Evolutionary conservation across 2,113 vertebrate species (phyloP).

Genomic region (Machaerirhynchus nigripectus): DNA sequence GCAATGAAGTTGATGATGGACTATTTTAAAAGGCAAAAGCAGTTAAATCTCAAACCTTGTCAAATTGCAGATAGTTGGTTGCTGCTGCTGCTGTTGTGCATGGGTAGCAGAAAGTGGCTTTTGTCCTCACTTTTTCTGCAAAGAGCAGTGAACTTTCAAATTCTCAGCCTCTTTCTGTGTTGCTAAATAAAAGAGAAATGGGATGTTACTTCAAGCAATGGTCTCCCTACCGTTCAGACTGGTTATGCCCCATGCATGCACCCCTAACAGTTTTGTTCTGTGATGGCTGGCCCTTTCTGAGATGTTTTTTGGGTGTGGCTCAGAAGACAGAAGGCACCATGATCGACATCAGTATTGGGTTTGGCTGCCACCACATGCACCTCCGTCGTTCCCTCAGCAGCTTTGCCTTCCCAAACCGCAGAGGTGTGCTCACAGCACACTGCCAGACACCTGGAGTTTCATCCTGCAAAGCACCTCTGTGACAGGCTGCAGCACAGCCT

Average conservation of each 20-base stretch:
- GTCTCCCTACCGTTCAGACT: not conserved
- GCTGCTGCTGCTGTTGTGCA: not conserved
- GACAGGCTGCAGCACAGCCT: not conserved
- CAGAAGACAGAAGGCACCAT: not conserved
- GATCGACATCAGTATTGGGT: not conserved
- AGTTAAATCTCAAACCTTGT: not conserved
- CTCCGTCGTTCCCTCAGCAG: not conserved
- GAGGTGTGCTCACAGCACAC: rapidly evolving
- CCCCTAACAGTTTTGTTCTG: not conserved
- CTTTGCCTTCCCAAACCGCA: not conserved
- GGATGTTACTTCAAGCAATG: not conserved
- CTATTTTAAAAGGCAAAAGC: not conserved
- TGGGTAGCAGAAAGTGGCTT: not conserved
- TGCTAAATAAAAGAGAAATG: not conserved
- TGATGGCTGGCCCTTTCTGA: not conserved
- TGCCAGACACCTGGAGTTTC: not conserved
- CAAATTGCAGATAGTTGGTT: not conserved
- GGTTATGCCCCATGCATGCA: not conserved
- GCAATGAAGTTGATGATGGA: not conserved
- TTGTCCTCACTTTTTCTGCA: not conserved
- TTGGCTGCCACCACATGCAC: rapidly evolving
- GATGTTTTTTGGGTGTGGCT: not conserved
- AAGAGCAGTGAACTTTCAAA: not conserved
- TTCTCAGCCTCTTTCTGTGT: not conserved
- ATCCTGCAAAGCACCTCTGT: not conserved